Percentiles rank a stretch among this genome's conserved stretches.
These are phyloP conservation scores for Cheilosia pagana DNA, from an alignment of 2,888 invertebrate species.

Conservation along the genomic window DNA sequence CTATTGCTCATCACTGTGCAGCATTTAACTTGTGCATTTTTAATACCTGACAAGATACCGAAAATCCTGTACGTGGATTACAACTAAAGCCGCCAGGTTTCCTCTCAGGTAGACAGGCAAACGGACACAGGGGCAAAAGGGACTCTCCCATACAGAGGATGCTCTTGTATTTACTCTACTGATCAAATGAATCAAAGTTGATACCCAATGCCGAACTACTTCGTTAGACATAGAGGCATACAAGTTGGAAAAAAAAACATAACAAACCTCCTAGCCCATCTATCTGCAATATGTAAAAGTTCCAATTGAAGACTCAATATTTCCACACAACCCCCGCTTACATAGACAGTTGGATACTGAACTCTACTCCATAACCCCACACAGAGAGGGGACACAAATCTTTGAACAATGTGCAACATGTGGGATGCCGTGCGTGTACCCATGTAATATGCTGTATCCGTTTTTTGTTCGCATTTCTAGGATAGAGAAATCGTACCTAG, in stretches of 20 bases:
- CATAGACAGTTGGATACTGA: background rate
- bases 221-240: background rate
- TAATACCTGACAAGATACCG: constrained; percentile 53
- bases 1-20: background rate
- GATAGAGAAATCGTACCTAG: constrained; percentile 10
- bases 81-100: constrained; percentile 28
- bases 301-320: constrained; percentile 49
- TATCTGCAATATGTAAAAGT: constrained; percentile 7
- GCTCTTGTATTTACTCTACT: constrained; percentile 50
- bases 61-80: constrained; percentile 51
- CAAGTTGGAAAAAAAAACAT: constrained; percentile 21
- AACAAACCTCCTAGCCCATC: constrained; percentile 28
- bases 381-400: constrained; percentile 28
- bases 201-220: constrained; percentile 39
- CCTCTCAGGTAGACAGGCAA: background rate
- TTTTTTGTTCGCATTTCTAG: constrained; percentile 28
- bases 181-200: constrained; percentile 54
- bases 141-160: background rate
- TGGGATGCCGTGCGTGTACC: constrained; percentile 53
- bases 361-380: background rate
- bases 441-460: constrained; percentile 51
- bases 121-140: background rate
- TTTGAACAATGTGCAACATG: constrained; percentile 66
- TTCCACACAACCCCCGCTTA: background rate
- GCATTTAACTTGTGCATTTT: constrained; percentile 67